phyloP scores from a whole-genome alignment of 2,113 vertebrate species.

The Archilochus colubris region DNA sequence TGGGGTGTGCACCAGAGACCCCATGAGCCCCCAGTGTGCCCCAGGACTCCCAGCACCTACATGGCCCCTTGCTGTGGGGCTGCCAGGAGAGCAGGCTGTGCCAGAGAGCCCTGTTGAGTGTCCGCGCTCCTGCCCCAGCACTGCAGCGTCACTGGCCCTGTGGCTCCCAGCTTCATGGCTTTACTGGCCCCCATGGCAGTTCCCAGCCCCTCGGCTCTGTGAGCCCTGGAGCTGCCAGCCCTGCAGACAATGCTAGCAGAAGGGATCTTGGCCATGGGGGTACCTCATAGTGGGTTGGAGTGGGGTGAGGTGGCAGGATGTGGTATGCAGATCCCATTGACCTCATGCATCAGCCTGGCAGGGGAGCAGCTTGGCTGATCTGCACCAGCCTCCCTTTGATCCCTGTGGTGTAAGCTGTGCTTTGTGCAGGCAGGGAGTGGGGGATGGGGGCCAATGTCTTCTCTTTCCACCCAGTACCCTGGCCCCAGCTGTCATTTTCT shows the following conservation, averaged over 20 bases:
- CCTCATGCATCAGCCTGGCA: fast-evolving
- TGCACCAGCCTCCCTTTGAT: not conserved
- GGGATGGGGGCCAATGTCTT: not conserved
- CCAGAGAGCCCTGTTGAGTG: fast-evolving
- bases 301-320: not conserved
- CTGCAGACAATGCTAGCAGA: not conserved
- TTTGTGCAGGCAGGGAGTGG: fast-evolving
- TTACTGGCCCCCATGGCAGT: not conserved
- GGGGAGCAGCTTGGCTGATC: fast-evolving
- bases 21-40: fast-evolving
- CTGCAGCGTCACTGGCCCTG: not conserved
- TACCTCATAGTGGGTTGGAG: fast-evolving
- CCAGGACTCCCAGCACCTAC: fast-evolving
- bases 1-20: fast-evolving
- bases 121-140: fast-evolving
- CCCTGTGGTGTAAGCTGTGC: not conserved
- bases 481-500: not conserved
- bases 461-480: not conserved
- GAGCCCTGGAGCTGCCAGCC: not conserved
- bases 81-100: not conserved
- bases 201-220: not conserved
- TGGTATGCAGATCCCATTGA: fast-evolving
- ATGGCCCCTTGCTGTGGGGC: not conserved
- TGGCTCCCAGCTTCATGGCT: not conserved
- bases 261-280: not conserved